phyloP scores from a whole-genome alignment of 2,888 invertebrate species.

The Aquatica leii region DNA sequence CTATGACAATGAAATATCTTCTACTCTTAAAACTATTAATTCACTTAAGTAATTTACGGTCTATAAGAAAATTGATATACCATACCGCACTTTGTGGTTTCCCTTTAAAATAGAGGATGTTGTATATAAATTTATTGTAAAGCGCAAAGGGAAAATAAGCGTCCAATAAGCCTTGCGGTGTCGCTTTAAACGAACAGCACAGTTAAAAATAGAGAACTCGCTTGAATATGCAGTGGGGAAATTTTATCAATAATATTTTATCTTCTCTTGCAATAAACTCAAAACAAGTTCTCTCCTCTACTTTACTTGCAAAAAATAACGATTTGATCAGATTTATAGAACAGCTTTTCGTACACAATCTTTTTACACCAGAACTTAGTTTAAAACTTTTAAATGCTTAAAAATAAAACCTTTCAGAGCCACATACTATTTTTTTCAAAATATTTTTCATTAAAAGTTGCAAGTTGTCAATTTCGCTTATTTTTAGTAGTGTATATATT shows the following conservation, averaged over 20 bases:
- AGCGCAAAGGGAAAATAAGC: not conserved
- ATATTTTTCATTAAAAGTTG: no score
- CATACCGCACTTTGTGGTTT: slow-evolving; percentile 9
- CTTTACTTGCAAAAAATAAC: no score
- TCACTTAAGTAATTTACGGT: not conserved
- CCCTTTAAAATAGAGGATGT: slow-evolving; percentile 10
- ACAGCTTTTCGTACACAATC: no score
- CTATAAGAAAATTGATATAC: slow-evolving; percentile 9
- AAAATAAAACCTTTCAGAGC: no score
- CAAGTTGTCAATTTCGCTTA: no score
- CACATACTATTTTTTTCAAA: no score
- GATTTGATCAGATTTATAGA: no score
- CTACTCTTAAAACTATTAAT: slow-evolving; percentile 5
- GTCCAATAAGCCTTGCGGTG: not conserved
- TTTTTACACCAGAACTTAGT: no score
- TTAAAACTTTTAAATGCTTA: no score
- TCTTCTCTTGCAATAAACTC: slow-evolving; percentile 1
- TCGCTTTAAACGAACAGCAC: not conserved
- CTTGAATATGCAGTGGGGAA: slow-evolving; percentile 7
- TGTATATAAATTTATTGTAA: slow-evolving; percentile 9
- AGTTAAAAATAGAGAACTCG: slow-evolving; percentile 6
- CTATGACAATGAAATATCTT: slow-evolving; percentile 6
- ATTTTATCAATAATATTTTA: slow-evolving; percentile 3
- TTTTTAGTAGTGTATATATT: no score
- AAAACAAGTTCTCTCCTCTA: no score